These are phyloP conservation scores for Clamator glandarius DNA, from an alignment of 2,797 vertebrate genomes.

Conservation along the genomic window DNA sequence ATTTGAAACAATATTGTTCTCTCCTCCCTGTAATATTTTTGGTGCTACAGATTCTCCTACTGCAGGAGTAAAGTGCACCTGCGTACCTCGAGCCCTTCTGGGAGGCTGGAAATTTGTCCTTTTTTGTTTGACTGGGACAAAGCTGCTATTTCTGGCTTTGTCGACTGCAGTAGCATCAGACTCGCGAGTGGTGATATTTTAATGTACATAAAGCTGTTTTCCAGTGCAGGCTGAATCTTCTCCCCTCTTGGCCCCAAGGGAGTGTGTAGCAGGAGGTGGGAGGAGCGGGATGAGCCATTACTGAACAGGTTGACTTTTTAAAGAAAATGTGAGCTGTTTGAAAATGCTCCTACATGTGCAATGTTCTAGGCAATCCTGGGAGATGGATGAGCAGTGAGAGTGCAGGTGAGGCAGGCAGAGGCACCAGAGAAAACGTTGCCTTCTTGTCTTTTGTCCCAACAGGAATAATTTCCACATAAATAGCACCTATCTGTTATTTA, in stretches of 20 bases:
- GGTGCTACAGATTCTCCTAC: neutral
- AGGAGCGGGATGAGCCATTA: slow-evolving; percentile 66
- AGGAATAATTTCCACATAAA: slow-evolving; percentile 65
- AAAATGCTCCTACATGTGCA: slow-evolving; percentile 63
- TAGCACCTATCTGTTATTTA: slow-evolving; percentile 49
- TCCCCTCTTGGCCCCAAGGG: slow-evolving; percentile 26
- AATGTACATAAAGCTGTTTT: slow-evolving; percentile 56
- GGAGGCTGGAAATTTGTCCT: slow-evolving; percentile 37
- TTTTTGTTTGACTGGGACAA: neutral
- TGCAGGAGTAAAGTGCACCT: slow-evolving; percentile 12
- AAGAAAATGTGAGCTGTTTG: slow-evolving; percentile 68
- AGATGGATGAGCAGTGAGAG: slow-evolving; percentile 57
- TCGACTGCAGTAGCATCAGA: slow-evolving; percentile 26
- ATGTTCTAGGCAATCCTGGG: slow-evolving; percentile 56
- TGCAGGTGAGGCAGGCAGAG: slow-evolving; percentile 60
- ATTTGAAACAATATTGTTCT: neutral
- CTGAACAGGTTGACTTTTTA: slow-evolving; percentile 59
- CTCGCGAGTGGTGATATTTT: slow-evolving; percentile 18
- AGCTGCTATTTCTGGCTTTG: slow-evolving; percentile 49
- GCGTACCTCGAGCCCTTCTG: neutral
- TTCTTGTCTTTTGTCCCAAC: slow-evolving; percentile 41
- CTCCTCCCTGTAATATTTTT: neutral
- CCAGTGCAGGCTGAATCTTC: slow-evolving; percentile 32
- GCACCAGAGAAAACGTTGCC: slow-evolving; percentile 41
- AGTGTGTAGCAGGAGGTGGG: slow-evolving; percentile 17